phyloP scores from a whole-genome alignment of 2,888 invertebrate genomes.

The Leptinotarsa rubiginosa region DNA sequence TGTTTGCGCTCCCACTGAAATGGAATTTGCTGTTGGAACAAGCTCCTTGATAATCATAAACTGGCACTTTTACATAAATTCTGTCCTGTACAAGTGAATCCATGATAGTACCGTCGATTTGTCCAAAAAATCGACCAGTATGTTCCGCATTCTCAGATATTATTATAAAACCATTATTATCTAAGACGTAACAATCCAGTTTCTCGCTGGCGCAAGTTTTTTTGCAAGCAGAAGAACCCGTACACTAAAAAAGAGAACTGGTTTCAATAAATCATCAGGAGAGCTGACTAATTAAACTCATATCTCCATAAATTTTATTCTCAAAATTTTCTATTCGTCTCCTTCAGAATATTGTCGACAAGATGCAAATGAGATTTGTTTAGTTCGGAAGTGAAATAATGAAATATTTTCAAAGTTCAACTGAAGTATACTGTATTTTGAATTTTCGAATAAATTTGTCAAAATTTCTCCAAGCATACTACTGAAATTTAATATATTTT shows the following conservation, averaged over 20 bases:
- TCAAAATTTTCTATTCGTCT: no score
- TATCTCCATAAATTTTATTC: no score
- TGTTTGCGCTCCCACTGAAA: slow-evolving; percentile 69
- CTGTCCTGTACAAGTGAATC: slow-evolving; percentile 90
- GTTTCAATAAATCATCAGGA: no score
- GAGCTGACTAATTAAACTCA: no score
- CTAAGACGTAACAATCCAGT: slow-evolving; percentile 91
- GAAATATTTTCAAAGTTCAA: no score
- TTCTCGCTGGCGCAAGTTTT: slow-evolving; percentile 89
- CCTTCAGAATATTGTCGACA: no score
- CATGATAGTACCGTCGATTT: slow-evolving; percentile 94
- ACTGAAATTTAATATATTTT: no score
- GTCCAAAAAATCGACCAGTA: slow-evolving; percentile 93
- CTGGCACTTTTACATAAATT: slow-evolving; percentile 88
- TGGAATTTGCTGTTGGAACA: slow-evolving; percentile 80
- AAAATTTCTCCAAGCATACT: no score
- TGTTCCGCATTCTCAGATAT: slow-evolving; percentile 88
- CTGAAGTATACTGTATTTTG: no score
- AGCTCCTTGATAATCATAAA: slow-evolving; percentile 90
- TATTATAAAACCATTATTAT: slow-evolving; percentile 94
- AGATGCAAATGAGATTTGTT: no score
- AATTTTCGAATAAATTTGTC: no score
- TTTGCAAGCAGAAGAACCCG: slow-evolving; percentile 77
- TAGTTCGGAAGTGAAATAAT: no score
- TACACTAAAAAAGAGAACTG: slow-evolving; percentile 71